These are phyloP conservation scores for Drosophila mauritiana DNA, from an alignment of 1,140 invertebrate species.

Conservation along the genomic window DNA sequence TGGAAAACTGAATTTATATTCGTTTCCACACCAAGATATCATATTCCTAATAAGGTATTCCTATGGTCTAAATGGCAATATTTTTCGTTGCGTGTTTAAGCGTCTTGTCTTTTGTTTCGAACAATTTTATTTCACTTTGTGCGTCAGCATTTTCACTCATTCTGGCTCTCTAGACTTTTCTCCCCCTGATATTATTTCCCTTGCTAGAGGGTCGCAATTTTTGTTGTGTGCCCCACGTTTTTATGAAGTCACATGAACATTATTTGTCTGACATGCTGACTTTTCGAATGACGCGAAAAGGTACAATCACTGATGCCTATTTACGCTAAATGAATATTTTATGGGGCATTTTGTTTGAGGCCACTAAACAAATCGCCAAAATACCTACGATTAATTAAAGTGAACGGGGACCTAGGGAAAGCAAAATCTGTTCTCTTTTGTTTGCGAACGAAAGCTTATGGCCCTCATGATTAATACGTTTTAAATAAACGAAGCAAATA, in stretches of 20 bases:
- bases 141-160: slow-evolving; percentile 47
- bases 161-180: slow-evolving; percentile 17
- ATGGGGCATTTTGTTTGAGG: slow-evolving; percentile 59
- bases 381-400: slow-evolving; percentile 65
- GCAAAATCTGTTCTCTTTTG: slow-evolving; percentile 1
- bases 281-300: slow-evolving; percentile 29
- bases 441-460: background rate
- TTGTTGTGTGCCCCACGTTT: slow-evolving; percentile 47
- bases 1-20: no score
- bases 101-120: slow-evolving; percentile 72
- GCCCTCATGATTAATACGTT: background rate
- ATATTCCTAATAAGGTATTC: slow-evolving; percentile 12
- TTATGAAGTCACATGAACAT: slow-evolving; percentile 75
- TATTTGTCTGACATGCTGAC: slow-evolving; percentile 69
- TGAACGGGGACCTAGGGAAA: slow-evolving; percentile 14
- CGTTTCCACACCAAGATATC: no score
- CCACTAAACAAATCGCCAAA: slow-evolving; percentile 38
- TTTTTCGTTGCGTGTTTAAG: slow-evolving; percentile 68
- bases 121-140: slow-evolving; percentile 53
- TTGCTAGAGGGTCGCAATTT: slow-evolving; percentile 20
- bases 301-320: slow-evolving; percentile 46
- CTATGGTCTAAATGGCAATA: slow-evolving; percentile 11
- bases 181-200: slow-evolving; percentile 21
- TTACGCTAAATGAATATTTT: slow-evolving; percentile 75
- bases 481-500: background rate